Evolutionary conservation across 92 coral and sea anemone species (phyloP), one percentile per base, ranked within the genome.

Genomic region (Palythoa caribaeorum): DNA sequence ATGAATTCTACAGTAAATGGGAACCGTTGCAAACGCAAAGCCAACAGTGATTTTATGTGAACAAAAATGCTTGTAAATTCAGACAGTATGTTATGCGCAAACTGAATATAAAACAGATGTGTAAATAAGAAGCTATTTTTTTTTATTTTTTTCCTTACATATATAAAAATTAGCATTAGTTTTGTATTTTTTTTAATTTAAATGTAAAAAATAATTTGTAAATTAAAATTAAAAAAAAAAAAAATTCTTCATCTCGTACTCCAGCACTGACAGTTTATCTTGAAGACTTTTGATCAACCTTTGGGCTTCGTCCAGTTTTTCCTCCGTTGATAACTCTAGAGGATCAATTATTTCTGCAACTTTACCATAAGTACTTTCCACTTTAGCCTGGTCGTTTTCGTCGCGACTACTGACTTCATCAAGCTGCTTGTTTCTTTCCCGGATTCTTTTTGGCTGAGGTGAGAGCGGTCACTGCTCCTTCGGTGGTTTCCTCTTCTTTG

Each of bases 401-500:
- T 54, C 62, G 62, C 62, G 62, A 54, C 62, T 54, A 54, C 62
- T 54, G 62, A 54, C 62, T 65, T 65, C 35, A 21, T 65, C 36
- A 35, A 65, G 71, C 71, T 65, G 21, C 71, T 21, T 65, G 35
- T 57, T 57, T 2, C 65, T 44, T 44, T 44, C 48, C 48, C 48
- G 48, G 35, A 12, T 54, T 54, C 16, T 54, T 54, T 54, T 54
- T 12, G 62, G 62, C 62, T 54, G 62, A 54, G 62, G 71, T 21
- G 71, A 21, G 35, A 65, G 36, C 71, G 71, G 71, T 17, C 2
- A 5, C 10, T 37, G 71, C 21, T 17, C 71, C 36, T 17, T n/a
- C 9, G 71, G 71, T 21, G 71, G 71, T 21, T 65, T 65, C 36
- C 71, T 57, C 71, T 65, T 65, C 71, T 65, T 65, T 21, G 71